Evolutionary conservation across 2,888 invertebrate genomes (phyloP).

Genomic region (Amphiduros pacificus): DNA sequence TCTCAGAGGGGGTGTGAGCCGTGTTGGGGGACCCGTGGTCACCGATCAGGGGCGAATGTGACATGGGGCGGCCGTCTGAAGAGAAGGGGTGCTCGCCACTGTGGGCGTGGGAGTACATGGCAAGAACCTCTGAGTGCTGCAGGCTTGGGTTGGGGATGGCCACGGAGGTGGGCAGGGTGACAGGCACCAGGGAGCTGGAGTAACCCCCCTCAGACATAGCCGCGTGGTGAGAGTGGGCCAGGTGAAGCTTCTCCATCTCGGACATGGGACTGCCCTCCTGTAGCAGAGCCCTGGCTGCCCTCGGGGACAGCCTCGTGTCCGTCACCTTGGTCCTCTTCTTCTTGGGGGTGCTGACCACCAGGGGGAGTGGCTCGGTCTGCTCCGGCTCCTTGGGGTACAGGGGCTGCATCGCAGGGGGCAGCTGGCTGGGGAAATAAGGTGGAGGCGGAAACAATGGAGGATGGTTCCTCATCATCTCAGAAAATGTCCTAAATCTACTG

Average conservation of each 20-base stretch:
- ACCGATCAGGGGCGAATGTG: conserved; percentile 40
- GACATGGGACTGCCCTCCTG: conserved; percentile 28
- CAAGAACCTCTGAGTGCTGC: conserved; percentile 63
- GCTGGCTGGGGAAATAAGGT: conserved; percentile 68
- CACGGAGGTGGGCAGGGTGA: conserved; percentile 87
- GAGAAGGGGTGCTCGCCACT: conserved; percentile 56
- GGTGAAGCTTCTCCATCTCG: neutral
- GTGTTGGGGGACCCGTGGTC: conserved; percentile 42
- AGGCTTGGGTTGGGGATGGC: conserved; percentile 95
- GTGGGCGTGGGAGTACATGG: conserved; percentile 57
- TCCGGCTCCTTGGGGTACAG: conserved; percentile 42
- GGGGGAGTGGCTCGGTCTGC: conserved; percentile 79
- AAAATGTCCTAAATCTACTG: conserved; percentile 19
- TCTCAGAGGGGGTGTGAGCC: conserved; percentile 36
- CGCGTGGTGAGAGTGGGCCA: conserved; percentile 26
- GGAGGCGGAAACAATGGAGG: conserved; percentile 64
- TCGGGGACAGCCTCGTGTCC: conserved; percentile 57
- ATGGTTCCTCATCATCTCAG: conserved; percentile 41
- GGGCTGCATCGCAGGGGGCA: conserved; percentile 67
- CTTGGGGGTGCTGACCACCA: conserved; percentile 89
- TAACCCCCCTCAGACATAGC: conserved; percentile 26
- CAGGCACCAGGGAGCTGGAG: conserved; percentile 64
- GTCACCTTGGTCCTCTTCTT: conserved; percentile 96
- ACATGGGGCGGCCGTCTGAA: conserved; percentile 28
- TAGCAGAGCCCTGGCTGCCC: conserved; percentile 50